Evolutionary conservation across 2,113 vertebrate genomes (phyloP).

Genomic region (Zosterops hypoxanthus): DNA sequence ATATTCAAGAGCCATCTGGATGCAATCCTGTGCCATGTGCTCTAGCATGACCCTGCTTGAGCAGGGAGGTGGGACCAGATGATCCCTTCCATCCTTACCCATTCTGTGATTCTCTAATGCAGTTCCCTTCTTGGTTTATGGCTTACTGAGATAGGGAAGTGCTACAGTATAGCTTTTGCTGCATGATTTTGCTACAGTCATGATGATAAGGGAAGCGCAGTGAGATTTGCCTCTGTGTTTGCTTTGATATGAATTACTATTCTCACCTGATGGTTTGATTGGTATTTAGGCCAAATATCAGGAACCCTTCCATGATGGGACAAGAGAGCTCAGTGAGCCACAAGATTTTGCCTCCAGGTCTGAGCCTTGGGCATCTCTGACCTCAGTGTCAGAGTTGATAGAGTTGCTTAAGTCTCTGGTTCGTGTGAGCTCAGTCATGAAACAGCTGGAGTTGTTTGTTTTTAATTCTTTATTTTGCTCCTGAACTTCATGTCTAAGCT

Average conservation of each 20-base stretch:
- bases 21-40: not conserved
- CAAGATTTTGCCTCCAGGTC: not conserved
- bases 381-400: not conserved
- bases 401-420: not conserved
- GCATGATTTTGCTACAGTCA: not conserved
- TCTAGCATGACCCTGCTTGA: not conserved
- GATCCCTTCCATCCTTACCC: not conserved
- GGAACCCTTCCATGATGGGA: not conserved
- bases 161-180: not conserved
- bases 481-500: not conserved
- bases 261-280: not conserved
- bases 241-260: not conserved
- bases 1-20: not conserved
- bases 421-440: not conserved
- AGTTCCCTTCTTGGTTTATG: not conserved
- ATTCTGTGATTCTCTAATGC: not conserved
- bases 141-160: not conserved
- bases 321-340: not conserved
- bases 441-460: not conserved
- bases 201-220: not conserved
- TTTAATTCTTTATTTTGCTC: not conserved
- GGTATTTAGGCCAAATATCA: not conserved
- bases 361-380: not conserved
- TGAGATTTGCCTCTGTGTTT: not conserved
- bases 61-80: not conserved